Evolutionary conservation across 2,797 vertebrate genomes (phyloP), one percentile per base, ranked within the genome.

Genomic region (Sebastes itinus): DNA sequence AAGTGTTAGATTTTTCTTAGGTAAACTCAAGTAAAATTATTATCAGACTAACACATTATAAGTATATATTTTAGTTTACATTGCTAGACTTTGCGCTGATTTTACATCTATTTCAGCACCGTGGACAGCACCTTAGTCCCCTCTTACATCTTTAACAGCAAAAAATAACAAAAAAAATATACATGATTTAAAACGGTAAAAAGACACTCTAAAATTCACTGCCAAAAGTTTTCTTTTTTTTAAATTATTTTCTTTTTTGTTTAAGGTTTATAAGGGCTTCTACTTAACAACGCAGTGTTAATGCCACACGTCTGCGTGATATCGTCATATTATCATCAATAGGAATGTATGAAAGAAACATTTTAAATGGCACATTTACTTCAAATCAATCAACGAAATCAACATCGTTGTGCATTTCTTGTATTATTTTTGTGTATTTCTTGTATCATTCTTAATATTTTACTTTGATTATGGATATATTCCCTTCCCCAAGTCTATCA

Each of bases 71-170:
- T 27, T 27, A n/a, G 4, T 52, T 28, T 33, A 64, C 28, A 49
- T 27, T 54, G 14, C 2, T 7, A 1, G 16, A 54, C 7, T 54
- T 49, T 81, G 16, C 64, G 20, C 27, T 33, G 12, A 35, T 60
- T 74, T 78, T 23, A 61, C 25, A 22, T 55, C 2, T n/a, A 25
- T 74, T 94, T 95, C 94, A 96, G 95, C 84, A 95, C 95, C 93
- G 33, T 78, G 94, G 95, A 95, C 92, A 95, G 95, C 92, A 84
- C 77, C 78, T 52, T 68, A 2, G 13, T 20, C 55, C n/a, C 3
- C 32, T 38, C 4, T 5, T 27, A 6, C 7, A 35, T 65, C 7
- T 70, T 20, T 1, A n/a, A 61, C 3, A 60, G 12, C 20, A 59
- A 30, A 20, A 27, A 62, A 66, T 6, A 54, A 61, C 11, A 22